Evolutionary conservation across 2,113 vertebrate species (phyloP).

Genomic region (Platichthys flesus): DNA sequence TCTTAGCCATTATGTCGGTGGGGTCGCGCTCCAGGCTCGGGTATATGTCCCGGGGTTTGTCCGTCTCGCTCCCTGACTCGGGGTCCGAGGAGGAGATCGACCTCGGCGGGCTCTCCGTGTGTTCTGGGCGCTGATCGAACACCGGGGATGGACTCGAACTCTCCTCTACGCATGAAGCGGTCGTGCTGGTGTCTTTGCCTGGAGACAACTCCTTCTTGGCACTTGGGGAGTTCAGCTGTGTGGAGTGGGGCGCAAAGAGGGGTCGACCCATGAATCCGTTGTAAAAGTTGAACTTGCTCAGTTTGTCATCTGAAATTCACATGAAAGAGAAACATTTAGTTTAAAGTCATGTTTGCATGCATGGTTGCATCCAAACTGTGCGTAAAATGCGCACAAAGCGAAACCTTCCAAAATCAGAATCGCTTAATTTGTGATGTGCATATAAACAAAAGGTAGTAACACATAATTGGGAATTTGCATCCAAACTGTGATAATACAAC

Average conservation of each 20-base stretch:
- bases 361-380: not conserved
- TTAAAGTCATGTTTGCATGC: not conserved
- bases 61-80: slow-evolving; percentile 88
- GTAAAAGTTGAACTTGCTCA: slow-evolving; percentile 77
- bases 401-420: no score
- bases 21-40: slow-evolving; percentile 78
- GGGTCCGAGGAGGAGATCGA: slow-evolving; percentile 85
- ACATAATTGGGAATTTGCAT: not conserved
- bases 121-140: slow-evolving; percentile 81
- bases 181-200: slow-evolving; percentile 32
- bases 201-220: slow-evolving; percentile 51
- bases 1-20: slow-evolving; percentile 86
- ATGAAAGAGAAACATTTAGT: not conserved
- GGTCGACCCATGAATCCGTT: slow-evolving; percentile 75
- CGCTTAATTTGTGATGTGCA: not conserved
- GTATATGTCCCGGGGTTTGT: slow-evolving; percentile 79
- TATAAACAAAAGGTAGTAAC: not conserved
- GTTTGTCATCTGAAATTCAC: slow-evolving; percentile 78
- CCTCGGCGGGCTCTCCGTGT: slow-evolving; percentile 80
- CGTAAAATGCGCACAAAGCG: slow-evolving; percentile 12
- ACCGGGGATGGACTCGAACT: slow-evolving; percentile 58
- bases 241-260: slow-evolving; percentile 59
- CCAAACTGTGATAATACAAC: not conserved
- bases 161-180: slow-evolving; percentile 57
- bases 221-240: slow-evolving; percentile 59